Base-by-base conservation (phyloP, 2,797 vertebrate genomes). In the Cheirogaleus major region DNA sequence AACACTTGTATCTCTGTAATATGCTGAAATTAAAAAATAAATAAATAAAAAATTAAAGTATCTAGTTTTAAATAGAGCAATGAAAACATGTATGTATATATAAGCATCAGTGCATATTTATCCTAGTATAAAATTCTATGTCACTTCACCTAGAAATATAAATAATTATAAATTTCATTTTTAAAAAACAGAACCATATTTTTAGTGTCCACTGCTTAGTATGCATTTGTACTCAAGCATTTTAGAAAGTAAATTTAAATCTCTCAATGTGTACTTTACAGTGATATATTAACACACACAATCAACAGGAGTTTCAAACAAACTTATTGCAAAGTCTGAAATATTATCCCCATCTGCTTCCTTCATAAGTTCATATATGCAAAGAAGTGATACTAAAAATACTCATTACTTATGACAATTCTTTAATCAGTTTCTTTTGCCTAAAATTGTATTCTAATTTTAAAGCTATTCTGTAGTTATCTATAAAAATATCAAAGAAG, bases 371-470 rank as follows among this genome's bases (percentile, higher is more conserved):
- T 90, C 82, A 84, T 32, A 41, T 1, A 84, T 14, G 45, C 63
- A 41, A 90, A 93, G 9, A 45, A 84, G 5, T 87, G 81, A 90
- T 43, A 52, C 63, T 86, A 86, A 52, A 94, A 75, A 50, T 2
- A 81, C n/a, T 8, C 22, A 83, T 93, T 90, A 82, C 50, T 43
- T 94, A 43, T 25, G 63, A 59, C 41, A 93, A 76, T 88, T 23
- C 6, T 80, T 48, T 88, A 95, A 65, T 91, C 14, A 85, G 12
- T 95, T 98, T 97, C 7, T 93, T 22, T 65, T 93, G 89, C 85
- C 17, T 94, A n/a, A 97, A 97, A 83, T 81, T 92, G 73, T 81
- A 94, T 38, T 97, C 93, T 97, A 93, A 91, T 57, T 97, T 76
- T 94, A 95, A 97, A 96, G 48, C 23, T 95, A 69, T 96, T 96